phyloP scores from a whole-genome alignment of 2,113 vertebrate genomes.

The Limnothrissa miodon region DNA sequence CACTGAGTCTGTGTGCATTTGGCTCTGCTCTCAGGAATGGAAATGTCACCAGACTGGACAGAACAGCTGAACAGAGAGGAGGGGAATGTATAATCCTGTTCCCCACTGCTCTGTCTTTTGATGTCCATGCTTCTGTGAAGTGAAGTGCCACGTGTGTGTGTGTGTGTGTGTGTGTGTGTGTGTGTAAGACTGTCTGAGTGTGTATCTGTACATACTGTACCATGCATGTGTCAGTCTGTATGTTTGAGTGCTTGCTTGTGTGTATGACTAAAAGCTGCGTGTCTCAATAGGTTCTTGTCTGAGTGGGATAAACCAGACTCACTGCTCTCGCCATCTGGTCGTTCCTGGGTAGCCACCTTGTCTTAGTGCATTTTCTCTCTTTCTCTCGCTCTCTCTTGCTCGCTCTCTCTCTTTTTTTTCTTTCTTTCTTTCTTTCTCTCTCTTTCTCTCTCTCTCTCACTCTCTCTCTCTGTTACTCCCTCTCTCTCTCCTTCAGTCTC shows the following conservation, averaged over 20 bases:
- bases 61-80: not conserved
- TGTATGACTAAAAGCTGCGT: not conserved
- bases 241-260: not conserved
- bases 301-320: not conserved
- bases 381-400: not conserved
- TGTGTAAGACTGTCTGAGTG: not conserved
- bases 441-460: slow-evolving; percentile 10
- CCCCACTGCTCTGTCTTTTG: not conserved
- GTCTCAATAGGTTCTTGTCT: not conserved
- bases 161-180: not conserved
- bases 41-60: not conserved
- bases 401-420: too few relatives aligned
- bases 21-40: not conserved
- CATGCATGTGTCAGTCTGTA: not conserved
- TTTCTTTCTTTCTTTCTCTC: not conserved
- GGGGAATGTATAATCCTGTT: not conserved
- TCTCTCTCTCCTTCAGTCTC: slow-evolving; percentile 22
- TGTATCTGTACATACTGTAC: not conserved
- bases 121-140: not conserved
- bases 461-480: not conserved
- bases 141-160: not conserved
- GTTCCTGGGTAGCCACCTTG: not conserved
- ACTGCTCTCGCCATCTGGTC: not conserved
- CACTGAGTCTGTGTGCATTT: not conserved
- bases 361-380: not conserved